Conservation (phyloP, 2,797 vertebrate species). For the Fringilla coelebs region DNA sequence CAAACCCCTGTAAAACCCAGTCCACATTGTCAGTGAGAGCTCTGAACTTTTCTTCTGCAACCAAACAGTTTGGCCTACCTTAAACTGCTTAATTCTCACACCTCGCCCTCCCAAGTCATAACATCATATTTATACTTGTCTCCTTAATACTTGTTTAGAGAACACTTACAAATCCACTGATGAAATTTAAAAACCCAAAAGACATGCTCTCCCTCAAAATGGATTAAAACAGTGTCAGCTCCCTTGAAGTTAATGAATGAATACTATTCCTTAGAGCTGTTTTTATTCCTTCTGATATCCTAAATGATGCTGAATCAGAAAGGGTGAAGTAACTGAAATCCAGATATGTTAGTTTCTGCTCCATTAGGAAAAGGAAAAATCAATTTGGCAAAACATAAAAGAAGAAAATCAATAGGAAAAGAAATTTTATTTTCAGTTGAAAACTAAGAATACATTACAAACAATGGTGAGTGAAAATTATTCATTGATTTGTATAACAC, state of each 20-base stretch:
- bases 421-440: conserved; percentile 78
- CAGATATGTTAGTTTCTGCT: conserved; percentile 70
- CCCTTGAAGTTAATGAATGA: conserved; percentile 57
- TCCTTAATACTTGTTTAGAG: conserved; percentile 33
- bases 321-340: conserved; percentile 73
- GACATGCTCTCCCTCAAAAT: conserved; percentile 4
- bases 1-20: not conserved
- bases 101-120: not conserved
- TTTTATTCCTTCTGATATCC: conserved; percentile 42
- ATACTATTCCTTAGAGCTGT: conserved; percentile 14
- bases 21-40: not conserved
- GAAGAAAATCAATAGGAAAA: conserved; percentile 78
- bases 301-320: conserved; percentile 54
- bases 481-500: conserved; percentile 76
- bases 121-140: conserved; percentile 17
- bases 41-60: not conserved
- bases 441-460: conserved; percentile 73
- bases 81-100: not conserved
- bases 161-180: conserved; percentile 23
- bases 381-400: conserved; percentile 76
- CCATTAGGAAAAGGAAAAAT: conserved; percentile 78
- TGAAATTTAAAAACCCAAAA: conserved; percentile 42
- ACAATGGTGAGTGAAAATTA: conserved; percentile 75
- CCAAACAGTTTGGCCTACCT: not conserved
- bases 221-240: conserved; percentile 30